phyloP scores from a whole-genome alignment of 2,113 vertebrate genomes.

The Centropus unirufus region DNA sequence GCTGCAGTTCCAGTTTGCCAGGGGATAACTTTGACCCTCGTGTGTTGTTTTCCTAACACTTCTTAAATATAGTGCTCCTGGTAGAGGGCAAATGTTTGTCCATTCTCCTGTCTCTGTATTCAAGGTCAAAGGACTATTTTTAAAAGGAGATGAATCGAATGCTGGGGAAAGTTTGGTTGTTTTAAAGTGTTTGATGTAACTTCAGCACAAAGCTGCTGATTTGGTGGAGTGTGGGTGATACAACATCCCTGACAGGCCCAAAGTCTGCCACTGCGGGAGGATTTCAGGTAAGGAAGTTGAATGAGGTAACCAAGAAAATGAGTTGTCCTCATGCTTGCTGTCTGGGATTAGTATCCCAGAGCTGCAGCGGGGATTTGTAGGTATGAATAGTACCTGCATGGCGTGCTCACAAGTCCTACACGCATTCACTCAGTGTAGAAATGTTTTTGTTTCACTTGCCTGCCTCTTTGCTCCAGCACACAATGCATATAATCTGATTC shows the following conservation, averaged over 20 bases:
- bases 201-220: neutral
- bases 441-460: conserved; percentile 5
- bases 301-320: neutral
- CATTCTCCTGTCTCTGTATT: neutral
- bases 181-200: neutral
- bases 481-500: conserved; percentile 52
- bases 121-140: neutral
- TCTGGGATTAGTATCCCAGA: neutral
- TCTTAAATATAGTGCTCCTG: neutral
- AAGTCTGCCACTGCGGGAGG: accelerated
- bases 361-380: neutral
- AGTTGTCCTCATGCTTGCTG: neutral
- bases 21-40: neutral
- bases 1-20: neutral
- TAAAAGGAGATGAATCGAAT: neutral
- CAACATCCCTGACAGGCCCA: neutral
- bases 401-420: neutral
- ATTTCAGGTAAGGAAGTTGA: conserved; percentile 6
- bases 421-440: neutral
- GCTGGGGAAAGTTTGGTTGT: neutral
- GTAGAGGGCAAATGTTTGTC: neutral
- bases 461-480: conserved; percentile 1
- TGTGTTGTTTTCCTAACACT: neutral
- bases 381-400: neutral
- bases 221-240: neutral